A percentile compares a stretch with the other conserved stretches of the same genome.
Conservation (phyloP, 2,797 vertebrate species). For the Neostethus bicornis region DNA sequence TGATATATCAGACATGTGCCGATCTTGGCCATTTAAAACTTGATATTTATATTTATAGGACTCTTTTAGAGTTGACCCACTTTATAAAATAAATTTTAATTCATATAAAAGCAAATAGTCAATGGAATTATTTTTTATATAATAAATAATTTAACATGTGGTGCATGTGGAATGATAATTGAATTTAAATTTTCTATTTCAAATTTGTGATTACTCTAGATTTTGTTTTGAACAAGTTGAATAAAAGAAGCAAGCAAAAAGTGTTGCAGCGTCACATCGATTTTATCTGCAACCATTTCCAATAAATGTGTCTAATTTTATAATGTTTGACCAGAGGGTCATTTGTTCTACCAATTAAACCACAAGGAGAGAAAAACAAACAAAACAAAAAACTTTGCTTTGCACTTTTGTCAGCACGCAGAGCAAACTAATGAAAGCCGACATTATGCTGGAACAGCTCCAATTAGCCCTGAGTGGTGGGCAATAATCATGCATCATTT, state of each 20-base stretch:
- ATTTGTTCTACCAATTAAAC: constrained; percentile 17
- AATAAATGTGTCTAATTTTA: background rate
- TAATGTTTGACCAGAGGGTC: background rate
- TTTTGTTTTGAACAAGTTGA: too few relatives aligned
- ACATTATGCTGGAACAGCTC: constrained; percentile 10
- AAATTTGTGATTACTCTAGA: too few relatives aligned
- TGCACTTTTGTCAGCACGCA: constrained; percentile 1
- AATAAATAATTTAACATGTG: too few relatives aligned
- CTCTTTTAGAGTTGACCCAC: constrained; percentile 43
- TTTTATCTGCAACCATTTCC: background rate
- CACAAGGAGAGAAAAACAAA: background rate
- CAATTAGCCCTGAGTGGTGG: constrained; percentile 3
- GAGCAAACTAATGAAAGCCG: constrained; percentile 22
- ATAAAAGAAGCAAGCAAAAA: background rate
- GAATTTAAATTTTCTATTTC: too few relatives aligned
- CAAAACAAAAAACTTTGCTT: background rate
- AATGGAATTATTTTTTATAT: too few relatives aligned
- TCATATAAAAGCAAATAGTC: background rate
- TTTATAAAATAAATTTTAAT: constrained; percentile 31
- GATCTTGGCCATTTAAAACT: constrained; percentile 66
- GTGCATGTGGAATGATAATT: too few relatives aligned
- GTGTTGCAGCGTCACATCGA: background rate
- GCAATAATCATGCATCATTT: constrained; percentile 18
- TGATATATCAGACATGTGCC: constrained; percentile 79
- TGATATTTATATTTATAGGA: constrained; percentile 70